phyloP scores from a whole-genome alignment of 2,113 vertebrate genomes.

The Rhadina sibilatrix region DNA sequence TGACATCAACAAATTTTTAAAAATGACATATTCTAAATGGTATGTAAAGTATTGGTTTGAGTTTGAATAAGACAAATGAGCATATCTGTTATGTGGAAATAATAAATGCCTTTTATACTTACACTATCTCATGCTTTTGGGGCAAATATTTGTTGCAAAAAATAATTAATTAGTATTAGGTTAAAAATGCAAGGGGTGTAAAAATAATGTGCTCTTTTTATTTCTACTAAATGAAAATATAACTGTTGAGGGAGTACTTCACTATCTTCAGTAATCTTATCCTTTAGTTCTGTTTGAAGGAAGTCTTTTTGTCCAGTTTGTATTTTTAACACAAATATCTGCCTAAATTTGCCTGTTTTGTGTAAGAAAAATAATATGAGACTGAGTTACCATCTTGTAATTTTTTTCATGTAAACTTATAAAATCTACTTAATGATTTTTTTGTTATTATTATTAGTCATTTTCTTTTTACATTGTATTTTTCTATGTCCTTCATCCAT shows the following conservation, averaged over 20 bases:
- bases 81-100: background rate
- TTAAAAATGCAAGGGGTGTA: background rate
- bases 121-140: background rate
- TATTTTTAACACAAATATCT: background rate
- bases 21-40: background rate
- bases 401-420: background rate
- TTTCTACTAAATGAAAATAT: background rate
- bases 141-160: background rate
- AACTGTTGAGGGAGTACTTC: accelerated
- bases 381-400: background rate
- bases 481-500: background rate
- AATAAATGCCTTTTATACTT: background rate
- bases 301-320: background rate
- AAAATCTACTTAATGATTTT: background rate
- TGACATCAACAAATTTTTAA: background rate
- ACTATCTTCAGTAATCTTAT: background rate
- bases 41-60: background rate
- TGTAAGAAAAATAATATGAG: background rate
- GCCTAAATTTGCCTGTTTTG: background rate
- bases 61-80: background rate
- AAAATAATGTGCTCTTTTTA: background rate
- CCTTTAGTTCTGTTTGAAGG: background rate
- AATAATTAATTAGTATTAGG: background rate
- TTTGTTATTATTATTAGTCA: background rate
- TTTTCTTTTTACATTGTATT: background rate